These are phyloP conservation scores for Tachycineta bicolor DNA, from an alignment of 2,113 vertebrate genomes.

Conservation along the genomic window DNA sequence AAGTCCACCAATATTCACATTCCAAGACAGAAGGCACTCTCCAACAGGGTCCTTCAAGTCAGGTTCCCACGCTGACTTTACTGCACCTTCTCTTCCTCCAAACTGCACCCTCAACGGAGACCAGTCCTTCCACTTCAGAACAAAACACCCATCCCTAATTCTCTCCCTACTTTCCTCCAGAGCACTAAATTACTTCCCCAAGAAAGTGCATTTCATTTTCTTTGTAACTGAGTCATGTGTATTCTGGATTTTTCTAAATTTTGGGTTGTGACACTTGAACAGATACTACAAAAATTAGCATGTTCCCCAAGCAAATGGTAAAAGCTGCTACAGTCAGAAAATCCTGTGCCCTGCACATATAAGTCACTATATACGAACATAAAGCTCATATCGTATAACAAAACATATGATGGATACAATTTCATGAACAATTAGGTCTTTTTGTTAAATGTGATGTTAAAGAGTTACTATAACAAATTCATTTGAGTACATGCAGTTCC, in stretches of 20 bases:
- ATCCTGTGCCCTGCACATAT: neutral
- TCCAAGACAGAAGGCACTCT: neutral
- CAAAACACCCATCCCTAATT: neutral
- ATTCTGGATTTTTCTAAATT: neutral
- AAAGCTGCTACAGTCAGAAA: neutral
- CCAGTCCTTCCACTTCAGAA: neutral
- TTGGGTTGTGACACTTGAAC: neutral
- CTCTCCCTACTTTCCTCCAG: neutral
- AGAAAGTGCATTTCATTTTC: neutral
- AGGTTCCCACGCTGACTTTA: neutral
- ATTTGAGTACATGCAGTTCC: neutral
- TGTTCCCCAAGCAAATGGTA: neutral
- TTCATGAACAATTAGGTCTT: neutral
- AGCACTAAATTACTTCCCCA: neutral
- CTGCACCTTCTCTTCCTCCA: neutral
- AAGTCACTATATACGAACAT: neutral
- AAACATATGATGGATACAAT: neutral
- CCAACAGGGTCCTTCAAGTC: neutral
- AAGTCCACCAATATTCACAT: fast-evolving
- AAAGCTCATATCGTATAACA: neutral
- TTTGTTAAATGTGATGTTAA: neutral
- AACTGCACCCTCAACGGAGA: neutral
- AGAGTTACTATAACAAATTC: neutral
- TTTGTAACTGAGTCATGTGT: neutral
- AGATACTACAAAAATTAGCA: neutral